Evolutionary conservation across 1,140 invertebrate species (phyloP).

Genomic region (Pollicipes pollicipes): DNA sequence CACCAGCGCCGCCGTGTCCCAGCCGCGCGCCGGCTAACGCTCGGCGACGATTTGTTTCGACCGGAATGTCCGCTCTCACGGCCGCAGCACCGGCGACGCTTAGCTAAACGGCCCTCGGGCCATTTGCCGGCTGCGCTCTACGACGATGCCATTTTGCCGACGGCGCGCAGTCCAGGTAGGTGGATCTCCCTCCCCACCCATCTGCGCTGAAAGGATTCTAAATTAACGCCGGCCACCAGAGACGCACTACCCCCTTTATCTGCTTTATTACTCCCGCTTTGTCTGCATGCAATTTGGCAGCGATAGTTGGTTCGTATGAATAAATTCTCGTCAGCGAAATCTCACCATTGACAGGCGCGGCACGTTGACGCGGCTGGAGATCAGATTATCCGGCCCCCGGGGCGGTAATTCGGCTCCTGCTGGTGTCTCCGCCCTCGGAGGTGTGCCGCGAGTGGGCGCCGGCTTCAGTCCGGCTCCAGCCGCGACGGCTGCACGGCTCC

Average conservation of each 20-base stretch:
- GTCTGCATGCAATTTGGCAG: neutral
- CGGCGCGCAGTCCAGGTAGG: neutral
- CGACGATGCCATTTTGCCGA: neutral
- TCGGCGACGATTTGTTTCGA: neutral
- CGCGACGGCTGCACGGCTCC: no score
- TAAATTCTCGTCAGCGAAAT: slow-evolving; percentile 2
- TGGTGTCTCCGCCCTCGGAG: neutral
- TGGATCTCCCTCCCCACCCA: neutral
- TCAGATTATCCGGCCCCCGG: neutral
- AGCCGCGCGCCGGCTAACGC: neutral
- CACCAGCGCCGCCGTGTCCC: neutral
- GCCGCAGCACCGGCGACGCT: neutral
- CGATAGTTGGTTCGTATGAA: neutral
- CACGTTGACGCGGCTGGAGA: neutral
- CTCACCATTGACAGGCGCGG: neutral
- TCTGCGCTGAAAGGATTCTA: neutral
- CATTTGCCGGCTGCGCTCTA: neutral
- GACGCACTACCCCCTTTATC: neutral
- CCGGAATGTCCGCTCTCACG: neutral
- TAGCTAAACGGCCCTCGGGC: neutral
- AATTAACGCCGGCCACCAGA: neutral
- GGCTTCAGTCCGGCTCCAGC: no score
- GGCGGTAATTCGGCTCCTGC: neutral
- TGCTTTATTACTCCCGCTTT: slow-evolving; percentile 1
- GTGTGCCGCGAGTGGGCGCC: no score